Percentiles rank a stretch among this genome's conserved stretches.
These are phyloP conservation scores for Cryptoblepharus egeriae DNA, from an alignment of 2,797 vertebrate genomes.

Conservation along the genomic window DNA sequence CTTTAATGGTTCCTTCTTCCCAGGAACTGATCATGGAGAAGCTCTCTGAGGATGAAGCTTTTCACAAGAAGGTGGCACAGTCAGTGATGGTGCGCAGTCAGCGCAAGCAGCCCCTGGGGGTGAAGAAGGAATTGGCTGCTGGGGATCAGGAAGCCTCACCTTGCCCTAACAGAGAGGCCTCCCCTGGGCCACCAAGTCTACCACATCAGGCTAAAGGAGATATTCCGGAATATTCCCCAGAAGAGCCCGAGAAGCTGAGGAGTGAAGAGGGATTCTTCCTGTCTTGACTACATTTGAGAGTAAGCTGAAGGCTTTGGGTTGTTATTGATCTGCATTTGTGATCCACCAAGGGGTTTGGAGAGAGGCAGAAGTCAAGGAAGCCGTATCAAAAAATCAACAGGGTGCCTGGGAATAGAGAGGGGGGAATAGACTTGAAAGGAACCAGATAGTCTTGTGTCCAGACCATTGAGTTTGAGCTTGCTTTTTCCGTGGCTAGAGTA, in stretches of 20 bases:
- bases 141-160: slow-evolving; percentile 29
- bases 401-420: too few relatives aligned
- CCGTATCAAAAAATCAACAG: too few relatives aligned
- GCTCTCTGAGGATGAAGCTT: slow-evolving; percentile 80
- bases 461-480: too few relatives aligned
- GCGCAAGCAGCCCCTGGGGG: slow-evolving; percentile 76
- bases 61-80: slow-evolving; percentile 83
- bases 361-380: neutral
- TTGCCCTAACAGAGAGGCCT: fast-evolving
- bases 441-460: too few relatives aligned
- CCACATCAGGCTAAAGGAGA: neutral
- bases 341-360: neutral
- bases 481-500: too few relatives aligned
- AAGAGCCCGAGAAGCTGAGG: slow-evolving; percentile 43
- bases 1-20: neutral
- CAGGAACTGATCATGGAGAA: slow-evolving; percentile 88
- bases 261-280: slow-evolving; percentile 29
- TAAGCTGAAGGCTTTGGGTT: slow-evolving; percentile 55
- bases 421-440: too few relatives aligned
- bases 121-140: slow-evolving; percentile 37
- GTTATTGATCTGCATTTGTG: too few relatives aligned
- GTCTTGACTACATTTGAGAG: slow-evolving; percentile 84
- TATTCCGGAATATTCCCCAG: slow-evolving; percentile 40
- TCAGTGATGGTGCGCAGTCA: slow-evolving; percentile 79
- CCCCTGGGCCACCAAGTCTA: fast-evolving